Evolutionary conservation across 2,888 invertebrate species (phyloP).

Genomic region (Arctia plantaginis): DNA sequence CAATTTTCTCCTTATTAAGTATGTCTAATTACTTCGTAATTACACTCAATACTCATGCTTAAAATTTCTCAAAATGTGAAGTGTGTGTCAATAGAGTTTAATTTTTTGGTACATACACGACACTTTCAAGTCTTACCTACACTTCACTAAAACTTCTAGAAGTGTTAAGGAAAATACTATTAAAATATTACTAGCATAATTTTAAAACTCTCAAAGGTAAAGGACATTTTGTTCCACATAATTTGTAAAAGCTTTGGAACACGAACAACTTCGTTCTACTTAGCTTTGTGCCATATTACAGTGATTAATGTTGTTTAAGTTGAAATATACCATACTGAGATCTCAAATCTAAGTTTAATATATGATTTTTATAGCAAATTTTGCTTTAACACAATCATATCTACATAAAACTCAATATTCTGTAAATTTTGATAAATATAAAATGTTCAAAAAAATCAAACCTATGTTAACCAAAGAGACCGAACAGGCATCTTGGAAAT

Average conservation of each 20-base stretch:
- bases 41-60: slow-evolving; percentile 10
- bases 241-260: neutral
- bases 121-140: neutral
- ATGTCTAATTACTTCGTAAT: slow-evolving; percentile 25
- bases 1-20: slow-evolving; percentile 34
- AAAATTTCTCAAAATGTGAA: slow-evolving; percentile 26
- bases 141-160: no score
- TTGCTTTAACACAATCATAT: neutral
- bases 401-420: neutral
- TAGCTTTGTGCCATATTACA: neutral
- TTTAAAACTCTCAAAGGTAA: neutral
- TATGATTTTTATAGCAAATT: neutral
- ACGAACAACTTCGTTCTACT: neutral
- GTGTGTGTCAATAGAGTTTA: neutral
- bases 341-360: neutral
- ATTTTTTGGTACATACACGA: neutral
- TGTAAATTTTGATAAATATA: neutral
- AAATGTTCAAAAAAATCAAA: slow-evolving; percentile 4
- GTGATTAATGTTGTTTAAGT: neutral
- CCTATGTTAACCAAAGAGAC: slow-evolving; percentile 20
- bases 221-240: neutral
- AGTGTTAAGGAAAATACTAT: neutral
- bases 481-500: slow-evolving; percentile 31
- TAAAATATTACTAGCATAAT: neutral
- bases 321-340: neutral